Evolutionary conservation across 2,888 invertebrate genomes (phyloP), one percentile per base, ranked within the genome.

Genomic region (Agrenia bidenticulata): DNA sequence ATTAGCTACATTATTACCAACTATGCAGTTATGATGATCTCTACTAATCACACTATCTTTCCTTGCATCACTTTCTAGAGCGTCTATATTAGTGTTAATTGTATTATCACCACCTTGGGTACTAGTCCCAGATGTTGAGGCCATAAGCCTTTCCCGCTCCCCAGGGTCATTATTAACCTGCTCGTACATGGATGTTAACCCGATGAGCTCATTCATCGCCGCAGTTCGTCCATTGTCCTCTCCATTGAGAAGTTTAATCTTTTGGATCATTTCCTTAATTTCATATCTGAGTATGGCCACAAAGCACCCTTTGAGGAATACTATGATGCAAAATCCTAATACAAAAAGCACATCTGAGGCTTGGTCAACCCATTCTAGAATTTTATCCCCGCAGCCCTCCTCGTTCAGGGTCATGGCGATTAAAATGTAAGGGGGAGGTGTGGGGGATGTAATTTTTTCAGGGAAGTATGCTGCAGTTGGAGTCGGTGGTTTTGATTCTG

Each of bases 281-380:
- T 76, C 76, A 76, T 78, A 81, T 73, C 90, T 86, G 77, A 92
- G 84, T 77, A 92, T 90, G 69, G 90, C 91, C 73, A 92, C 86
- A 84, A 92, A 92, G 84, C 91, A 90, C 81, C 92, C 84, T 82
- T 92, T 92, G 77, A 92, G 84, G 83, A 92, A 92, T 77, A 92
- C 89, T 77, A 92, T 88, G 72, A 92, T 91, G 82, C 92, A 92
- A 81, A 90, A 92, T 65, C 92, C 92, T 77, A 91, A 81, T 66
- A 90, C 79, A 69, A 79, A 90, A 64, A 92, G 84, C 67, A 90
- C 84, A 79, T 92, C 90, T 58, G 91, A 90, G 51, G 89, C 89
- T 78, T 88, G 85, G 75, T 88, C 83, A 57, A 92, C 83, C 88
- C 92, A 92, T 73, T 85, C 82, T 64, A 88, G 82, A 68, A 92